phyloP scores from a whole-genome alignment of 2,888 invertebrate genomes.

The Keiferia lycopersicella region DNA sequence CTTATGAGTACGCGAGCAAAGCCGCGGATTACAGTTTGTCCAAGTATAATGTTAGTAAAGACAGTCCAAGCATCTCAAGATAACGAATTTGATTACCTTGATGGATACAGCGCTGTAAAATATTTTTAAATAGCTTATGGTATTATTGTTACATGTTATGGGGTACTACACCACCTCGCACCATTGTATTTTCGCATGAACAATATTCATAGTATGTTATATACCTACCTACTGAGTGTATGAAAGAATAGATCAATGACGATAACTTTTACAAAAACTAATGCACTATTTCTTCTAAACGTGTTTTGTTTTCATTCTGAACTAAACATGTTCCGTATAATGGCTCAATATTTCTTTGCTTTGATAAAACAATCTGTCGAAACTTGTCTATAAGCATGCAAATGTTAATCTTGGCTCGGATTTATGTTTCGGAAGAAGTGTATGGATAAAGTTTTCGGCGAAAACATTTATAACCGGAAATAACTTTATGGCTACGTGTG shows the following conservation, averaged over 20 bases:
- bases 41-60: slow-evolving; percentile 22
- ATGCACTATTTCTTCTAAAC: slow-evolving; percentile 9
- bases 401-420: slow-evolving; percentile 52
- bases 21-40: too few species aligned
- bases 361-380: slow-evolving; percentile 30
- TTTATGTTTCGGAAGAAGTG: slow-evolving; percentile 66
- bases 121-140: slow-evolving; percentile 13
- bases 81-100: slow-evolving; percentile 21
- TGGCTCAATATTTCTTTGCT: slow-evolving; percentile 30
- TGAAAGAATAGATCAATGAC: slow-evolving; percentile 2
- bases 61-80: slow-evolving; percentile 15
- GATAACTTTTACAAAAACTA: slow-evolving; percentile 11
- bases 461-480: slow-evolving; percentile 39
- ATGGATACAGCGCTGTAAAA: slow-evolving; percentile 17
- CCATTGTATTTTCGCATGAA: not conserved
- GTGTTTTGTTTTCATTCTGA: slow-evolving; percentile 9
- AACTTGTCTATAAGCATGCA: slow-evolving; percentile 38
- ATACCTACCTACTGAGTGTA: not conserved
- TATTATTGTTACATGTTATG: not conserved
- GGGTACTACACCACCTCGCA: slow-evolving; percentile 5
- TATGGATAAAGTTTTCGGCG: slow-evolving; percentile 58
- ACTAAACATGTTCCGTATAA: slow-evolving; percentile 18
- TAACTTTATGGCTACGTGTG: slow-evolving; percentile 36
- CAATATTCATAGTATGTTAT: not conserved
- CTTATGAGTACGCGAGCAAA: too few species aligned